Evolutionary conservation across 2,797 vertebrate genomes (phyloP), one percentile per base, ranked within the genome.

Genomic region (Crenichthys baileyi): DNA sequence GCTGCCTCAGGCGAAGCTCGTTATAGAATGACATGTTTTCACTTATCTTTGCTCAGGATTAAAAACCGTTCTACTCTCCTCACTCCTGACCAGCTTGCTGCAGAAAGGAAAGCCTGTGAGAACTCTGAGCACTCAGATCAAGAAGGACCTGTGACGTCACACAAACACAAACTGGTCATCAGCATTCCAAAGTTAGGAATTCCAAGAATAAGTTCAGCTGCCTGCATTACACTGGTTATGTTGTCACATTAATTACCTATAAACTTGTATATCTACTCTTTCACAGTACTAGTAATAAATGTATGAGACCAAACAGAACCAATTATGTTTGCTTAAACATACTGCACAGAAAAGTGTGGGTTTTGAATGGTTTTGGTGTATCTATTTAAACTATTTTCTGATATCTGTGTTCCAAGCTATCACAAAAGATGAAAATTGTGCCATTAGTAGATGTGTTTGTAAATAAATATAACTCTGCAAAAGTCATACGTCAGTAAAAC

Each of bases 1-100:
- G 12, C 3, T 46, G n/a, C 8, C 61, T 55, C 51, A 86, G 63
- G 36, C 79, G 77, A 11, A 86, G 84, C 11, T 86, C 79, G 12
- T 88, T 78, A 41, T 56, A 84, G 63, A 81, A 70, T 0, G 46
- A 75, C 44, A 55, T 70, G 3, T 11, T 18, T 12, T 72, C 48
- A 9, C 53, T 71, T 83, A 85, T 87, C 26, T 81, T 76, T 55
- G 9, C 29, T 75, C 48, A 12, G 5, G 50, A 1, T 61, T n/a
- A 29, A 11, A n/a, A 11, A 7, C 44, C 13, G 41, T 46, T 63
- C 3, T n/a, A 8, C 11, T 53, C 51, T 77, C 2, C 31, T 61
- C 41, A 26, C 58, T 68, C 22, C 55, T 58, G 24, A 60, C 58
- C 36, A 18, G 12, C 39, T n/a, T 73, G 39, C 36, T 26, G 72